Conservation (phyloP, 1,140 invertebrate genomes). For the Coptotermes formosanus region DNA sequence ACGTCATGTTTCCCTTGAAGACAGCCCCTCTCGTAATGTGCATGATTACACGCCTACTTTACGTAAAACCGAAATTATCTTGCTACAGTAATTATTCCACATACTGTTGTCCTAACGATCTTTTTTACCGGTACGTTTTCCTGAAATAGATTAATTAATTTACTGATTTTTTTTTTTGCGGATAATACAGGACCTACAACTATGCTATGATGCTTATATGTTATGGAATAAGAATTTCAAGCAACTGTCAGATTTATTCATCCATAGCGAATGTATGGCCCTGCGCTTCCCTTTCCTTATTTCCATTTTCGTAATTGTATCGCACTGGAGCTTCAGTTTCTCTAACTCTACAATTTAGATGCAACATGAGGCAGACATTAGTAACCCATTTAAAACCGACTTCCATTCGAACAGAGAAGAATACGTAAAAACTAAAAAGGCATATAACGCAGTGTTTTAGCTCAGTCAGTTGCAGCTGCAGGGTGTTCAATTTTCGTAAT, state of each 20-base stretch:
- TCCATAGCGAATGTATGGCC: neutral
- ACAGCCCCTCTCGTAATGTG: neutral
- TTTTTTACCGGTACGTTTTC: neutral
- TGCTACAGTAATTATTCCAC: neutral
- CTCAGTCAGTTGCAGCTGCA: no score
- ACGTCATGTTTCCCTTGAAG: neutral
- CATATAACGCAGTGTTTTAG: no score
- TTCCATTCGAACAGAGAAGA: neutral
- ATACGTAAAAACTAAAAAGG: no score
- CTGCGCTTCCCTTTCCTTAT: neutral
- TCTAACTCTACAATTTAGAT: neutral
- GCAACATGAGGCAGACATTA: neutral
- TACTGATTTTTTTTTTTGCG: neutral
- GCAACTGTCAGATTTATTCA: neutral
- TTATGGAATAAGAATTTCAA: neutral
- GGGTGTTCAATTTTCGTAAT: no score
- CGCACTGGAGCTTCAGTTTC: neutral
- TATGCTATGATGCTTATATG: neutral
- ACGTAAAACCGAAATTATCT: conserved; percentile 9
- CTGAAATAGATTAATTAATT: neutral
- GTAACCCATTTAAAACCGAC: neutral
- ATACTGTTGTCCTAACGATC: neutral
- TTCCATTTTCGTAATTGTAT: neutral
- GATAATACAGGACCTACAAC: neutral
- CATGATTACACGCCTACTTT: neutral